These are phyloP conservation scores for Diploscapter pachys DNA, from an alignment of 1,140 invertebrate species.

Conservation along the genomic window DNA sequence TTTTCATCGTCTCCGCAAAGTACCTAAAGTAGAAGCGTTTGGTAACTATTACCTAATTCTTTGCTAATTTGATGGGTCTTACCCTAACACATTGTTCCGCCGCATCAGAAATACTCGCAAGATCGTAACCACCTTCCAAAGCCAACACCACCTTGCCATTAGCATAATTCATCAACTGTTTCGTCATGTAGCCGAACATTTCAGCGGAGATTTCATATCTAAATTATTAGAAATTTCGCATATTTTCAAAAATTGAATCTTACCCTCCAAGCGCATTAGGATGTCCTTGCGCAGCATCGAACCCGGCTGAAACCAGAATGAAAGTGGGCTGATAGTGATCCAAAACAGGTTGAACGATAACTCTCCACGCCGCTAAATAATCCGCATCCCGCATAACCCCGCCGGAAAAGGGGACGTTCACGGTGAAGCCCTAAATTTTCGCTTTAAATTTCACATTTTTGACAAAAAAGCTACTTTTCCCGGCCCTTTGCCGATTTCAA, in stretches of 20 bases:
- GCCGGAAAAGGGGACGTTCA: constrained; percentile 94
- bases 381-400: constrained; percentile 92
- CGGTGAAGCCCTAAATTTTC: constrained; percentile 75
- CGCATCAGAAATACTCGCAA: constrained; percentile 90
- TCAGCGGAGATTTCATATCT: constrained; percentile 54
- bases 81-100: constrained; percentile 84
- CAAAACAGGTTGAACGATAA: constrained; percentile 85
- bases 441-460: background rate
- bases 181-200: constrained; percentile 88
- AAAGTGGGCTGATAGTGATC: constrained; percentile 88
- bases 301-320: constrained; percentile 91
- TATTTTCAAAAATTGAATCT: constrained; percentile 60
- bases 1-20: constrained; percentile 47
- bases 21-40: constrained; percentile 40
- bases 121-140: constrained; percentile 85
- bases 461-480: constrained; percentile 66
- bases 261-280: constrained; percentile 89
- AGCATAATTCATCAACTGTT: constrained; percentile 83
- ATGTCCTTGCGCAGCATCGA: constrained; percentile 93
- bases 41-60: background rate
- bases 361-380: constrained; percentile 88
- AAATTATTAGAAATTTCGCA: constrained; percentile 13
- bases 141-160: constrained; percentile 79
- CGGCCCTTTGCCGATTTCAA: constrained; percentile 76
- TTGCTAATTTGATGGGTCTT: background rate